These are phyloP conservation scores for Noctuana brunneofusca DNA, from an alignment of 2,888 invertebrate species.

Conservation along the genomic window DNA sequence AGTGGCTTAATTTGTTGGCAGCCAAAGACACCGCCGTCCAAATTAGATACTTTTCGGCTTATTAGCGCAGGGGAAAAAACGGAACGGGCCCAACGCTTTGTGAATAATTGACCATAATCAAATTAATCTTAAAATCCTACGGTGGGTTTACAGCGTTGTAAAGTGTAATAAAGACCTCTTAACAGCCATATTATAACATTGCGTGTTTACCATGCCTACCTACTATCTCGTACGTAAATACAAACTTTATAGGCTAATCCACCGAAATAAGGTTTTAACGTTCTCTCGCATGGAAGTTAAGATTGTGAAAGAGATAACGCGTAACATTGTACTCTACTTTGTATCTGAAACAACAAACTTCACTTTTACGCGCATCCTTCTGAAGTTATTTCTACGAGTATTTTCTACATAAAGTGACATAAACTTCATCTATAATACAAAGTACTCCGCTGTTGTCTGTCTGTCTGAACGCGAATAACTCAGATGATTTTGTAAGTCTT, in stretches of 20 bases:
- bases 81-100: conserved; percentile 72
- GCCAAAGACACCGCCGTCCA: conserved; percentile 78
- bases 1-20: conserved; percentile 80
- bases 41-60: conserved; percentile 81
- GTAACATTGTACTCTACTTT: conserved; percentile 6
- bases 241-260: conserved; percentile 35
- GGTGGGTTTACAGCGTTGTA: conserved; percentile 81
- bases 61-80: conserved; percentile 77
- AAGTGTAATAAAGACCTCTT: conserved; percentile 79
- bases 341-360: conserved; percentile 11
- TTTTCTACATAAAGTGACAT: too few species aligned
- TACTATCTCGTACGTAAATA: conserved; percentile 36
- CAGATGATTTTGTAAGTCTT: too few species aligned
- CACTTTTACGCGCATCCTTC: not conserved
- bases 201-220: conserved; percentile 52
- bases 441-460: too few species aligned
- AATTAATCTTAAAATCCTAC: conserved; percentile 82
- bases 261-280: conserved; percentile 32
- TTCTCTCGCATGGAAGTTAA: conserved; percentile 26
- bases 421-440: too few species aligned
- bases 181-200: conserved; percentile 70
- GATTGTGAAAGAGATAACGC: conserved; percentile 34
- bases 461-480: too few species aligned
- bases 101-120: conserved; percentile 83
- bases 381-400: not conserved